phyloP scores from a whole-genome alignment of 2,797 vertebrate genomes.

The Clamator glandarius region DNA sequence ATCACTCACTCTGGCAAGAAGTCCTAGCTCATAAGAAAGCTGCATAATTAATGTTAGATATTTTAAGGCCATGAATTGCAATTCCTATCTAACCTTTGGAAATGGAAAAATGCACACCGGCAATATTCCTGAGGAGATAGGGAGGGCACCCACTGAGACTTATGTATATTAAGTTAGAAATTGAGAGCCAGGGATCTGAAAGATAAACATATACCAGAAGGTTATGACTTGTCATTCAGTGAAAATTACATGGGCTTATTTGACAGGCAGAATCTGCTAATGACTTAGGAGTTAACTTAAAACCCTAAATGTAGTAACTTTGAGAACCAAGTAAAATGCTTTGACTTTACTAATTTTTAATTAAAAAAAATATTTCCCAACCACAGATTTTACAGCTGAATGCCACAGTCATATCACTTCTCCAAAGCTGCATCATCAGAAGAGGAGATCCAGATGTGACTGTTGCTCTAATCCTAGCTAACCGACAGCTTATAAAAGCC shows the following conservation, averaged over 20 bases:
- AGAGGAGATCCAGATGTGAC: not conserved
- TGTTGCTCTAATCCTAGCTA: not conserved
- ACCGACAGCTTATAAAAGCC: not conserved
- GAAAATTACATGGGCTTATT: not conserved
- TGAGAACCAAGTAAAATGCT: not conserved
- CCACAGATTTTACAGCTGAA: not conserved
- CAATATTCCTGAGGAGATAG: not conserved
- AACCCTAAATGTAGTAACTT: not conserved
- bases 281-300: not conserved
- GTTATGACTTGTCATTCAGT: not conserved
- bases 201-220: not conserved
- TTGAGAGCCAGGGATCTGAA: not conserved
- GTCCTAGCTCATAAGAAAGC: not conserved
- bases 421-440: not conserved
- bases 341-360: not conserved
- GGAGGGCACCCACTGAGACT: not conserved
- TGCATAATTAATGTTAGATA: conserved; percentile 37
- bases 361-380: not conserved
- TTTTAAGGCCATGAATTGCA: conserved; percentile 15
- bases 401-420: not conserved
- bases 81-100: not conserved
- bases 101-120: conserved; percentile 11
- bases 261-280: not conserved
- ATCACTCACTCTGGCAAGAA: not conserved
- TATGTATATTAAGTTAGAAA: not conserved